phyloP scores from a whole-genome alignment of 2,888 invertebrate genomes.

The Clitarchus hookeri region DNA sequence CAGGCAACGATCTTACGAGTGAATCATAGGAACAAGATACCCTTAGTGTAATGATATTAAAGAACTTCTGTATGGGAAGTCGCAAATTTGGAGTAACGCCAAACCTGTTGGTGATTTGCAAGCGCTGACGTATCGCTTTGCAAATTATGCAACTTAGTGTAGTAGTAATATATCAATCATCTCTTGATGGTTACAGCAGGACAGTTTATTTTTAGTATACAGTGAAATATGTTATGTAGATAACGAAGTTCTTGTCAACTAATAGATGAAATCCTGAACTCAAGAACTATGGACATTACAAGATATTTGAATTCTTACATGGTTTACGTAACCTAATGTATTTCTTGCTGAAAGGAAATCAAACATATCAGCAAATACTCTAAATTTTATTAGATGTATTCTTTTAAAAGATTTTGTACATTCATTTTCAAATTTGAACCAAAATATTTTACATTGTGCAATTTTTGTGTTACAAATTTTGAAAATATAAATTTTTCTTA shows the following conservation, averaged over 20 bases:
- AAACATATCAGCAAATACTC: not conserved
- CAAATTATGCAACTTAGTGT: not conserved
- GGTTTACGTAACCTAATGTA: not conserved
- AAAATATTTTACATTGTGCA: not conserved
- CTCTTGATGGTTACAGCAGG: not conserved
- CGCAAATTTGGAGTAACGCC: not conserved
- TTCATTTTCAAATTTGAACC: not conserved
- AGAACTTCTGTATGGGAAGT: not conserved
- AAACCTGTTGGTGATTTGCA: not conserved
- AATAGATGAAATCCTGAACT: not conserved
- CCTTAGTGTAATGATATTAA: conserved; percentile 1
- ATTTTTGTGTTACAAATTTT: not conserved
- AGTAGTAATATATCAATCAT: not conserved
- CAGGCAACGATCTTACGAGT: conserved; percentile 67
- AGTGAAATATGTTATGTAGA: not conserved
- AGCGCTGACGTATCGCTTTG: not conserved
- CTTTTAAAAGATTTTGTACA: too few relatives aligned
- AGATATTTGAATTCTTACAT: not conserved
- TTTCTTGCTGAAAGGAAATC: not conserved
- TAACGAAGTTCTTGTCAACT: not conserved
- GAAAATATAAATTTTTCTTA: not conserved
- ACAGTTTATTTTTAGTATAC: not conserved
- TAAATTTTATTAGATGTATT: not conserved
- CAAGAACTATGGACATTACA: not conserved
- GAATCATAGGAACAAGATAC: conserved; percentile 23